These are phyloP conservation scores for Tragelaphus scriptus DNA, from an alignment of 2,113 vertebrate genomes.

Conservation along the genomic window DNA sequence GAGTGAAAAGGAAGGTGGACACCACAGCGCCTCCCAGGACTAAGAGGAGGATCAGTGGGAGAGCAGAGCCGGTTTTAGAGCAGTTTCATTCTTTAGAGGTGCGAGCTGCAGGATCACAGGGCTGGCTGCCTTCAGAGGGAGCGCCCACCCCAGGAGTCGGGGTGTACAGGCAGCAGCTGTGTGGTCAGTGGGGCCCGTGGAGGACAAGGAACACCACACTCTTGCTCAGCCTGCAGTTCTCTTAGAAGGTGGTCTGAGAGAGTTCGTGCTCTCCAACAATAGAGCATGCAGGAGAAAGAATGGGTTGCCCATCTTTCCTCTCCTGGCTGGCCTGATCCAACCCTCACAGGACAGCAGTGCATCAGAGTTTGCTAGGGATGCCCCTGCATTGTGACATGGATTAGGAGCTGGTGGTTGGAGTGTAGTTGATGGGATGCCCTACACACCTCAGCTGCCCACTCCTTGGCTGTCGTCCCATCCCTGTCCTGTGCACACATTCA, in stretches of 20 bases:
- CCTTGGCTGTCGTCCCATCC: too few species aligned
- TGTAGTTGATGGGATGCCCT: too few species aligned
- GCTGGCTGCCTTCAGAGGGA: background rate
- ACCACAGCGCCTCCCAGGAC: background rate
- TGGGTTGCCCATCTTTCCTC: background rate
- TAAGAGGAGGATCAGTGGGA: background rate
- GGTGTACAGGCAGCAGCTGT: background rate
- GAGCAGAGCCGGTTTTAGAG: background rate
- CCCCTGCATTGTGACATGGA: too few species aligned
- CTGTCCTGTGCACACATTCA: too few species aligned
- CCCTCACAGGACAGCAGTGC: too few species aligned
- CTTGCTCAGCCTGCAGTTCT: background rate
- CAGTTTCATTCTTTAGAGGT: background rate
- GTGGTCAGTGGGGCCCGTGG: background rate
- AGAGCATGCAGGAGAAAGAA: background rate
- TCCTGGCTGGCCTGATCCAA: background rate
- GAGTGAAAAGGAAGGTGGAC: background rate
- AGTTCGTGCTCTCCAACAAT: background rate
- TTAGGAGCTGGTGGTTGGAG: too few species aligned
- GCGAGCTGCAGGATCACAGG: background rate
- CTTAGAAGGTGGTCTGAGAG: background rate
- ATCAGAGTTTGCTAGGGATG: too few species aligned
- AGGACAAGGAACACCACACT: background rate
- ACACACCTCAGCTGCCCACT: too few species aligned
- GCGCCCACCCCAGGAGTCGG: accelerated